Base-by-base conservation (phyloP, 1,140 invertebrate genomes). In the Leptoteleia sp. region DNA sequence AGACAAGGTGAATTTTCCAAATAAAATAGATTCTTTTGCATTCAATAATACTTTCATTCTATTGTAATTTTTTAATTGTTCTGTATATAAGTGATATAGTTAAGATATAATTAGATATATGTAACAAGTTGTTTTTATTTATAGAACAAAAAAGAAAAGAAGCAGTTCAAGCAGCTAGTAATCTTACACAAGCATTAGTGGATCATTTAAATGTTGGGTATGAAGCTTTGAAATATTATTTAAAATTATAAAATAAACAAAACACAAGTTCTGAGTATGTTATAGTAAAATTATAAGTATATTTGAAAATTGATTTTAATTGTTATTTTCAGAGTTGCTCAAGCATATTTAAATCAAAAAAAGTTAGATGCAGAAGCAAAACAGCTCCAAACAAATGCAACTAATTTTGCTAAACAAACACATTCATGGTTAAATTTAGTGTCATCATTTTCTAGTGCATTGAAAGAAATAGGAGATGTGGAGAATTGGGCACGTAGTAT, bases 391-490 rank as follows among this genome's bases (percentile, higher is more conserved):
- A 93, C 94, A 67, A 98, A 96, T 88, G 96, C 97, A 9, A 94
- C 94, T 12, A 96, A 96, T 84, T 99, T 99, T 91, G 94, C 97
- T 0, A 98, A 98, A 90, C 97, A 99, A 89, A 98, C 97, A 1
- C 94, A 97, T 79, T 96, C 98, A 81, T 99, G 98, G 98, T 87
- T 99, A 0, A 93, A 94, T 79, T 90, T 99, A 22, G 95, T 99
- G 3, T 97, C 99, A 87, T 95, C 95, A 61, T 98, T 99, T 81
- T 99, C 97, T 79, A 95, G 96, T 86, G 94, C 97, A 1, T 88
- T 99, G 0, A 99, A 99, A 92, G 98, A 99, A 92, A 93, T 99
- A 42, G 98, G 98, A 8, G 98, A 99, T 92, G 97, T 98, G 5
- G 97, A 99, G 88, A 99, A 98, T 89, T 99, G 98, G 98, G 96